Percentiles rank a stretch among this genome's conserved stretches.
Conservation (phyloP, 2,797 vertebrate species). For the Mormyrops attenuatus region DNA sequence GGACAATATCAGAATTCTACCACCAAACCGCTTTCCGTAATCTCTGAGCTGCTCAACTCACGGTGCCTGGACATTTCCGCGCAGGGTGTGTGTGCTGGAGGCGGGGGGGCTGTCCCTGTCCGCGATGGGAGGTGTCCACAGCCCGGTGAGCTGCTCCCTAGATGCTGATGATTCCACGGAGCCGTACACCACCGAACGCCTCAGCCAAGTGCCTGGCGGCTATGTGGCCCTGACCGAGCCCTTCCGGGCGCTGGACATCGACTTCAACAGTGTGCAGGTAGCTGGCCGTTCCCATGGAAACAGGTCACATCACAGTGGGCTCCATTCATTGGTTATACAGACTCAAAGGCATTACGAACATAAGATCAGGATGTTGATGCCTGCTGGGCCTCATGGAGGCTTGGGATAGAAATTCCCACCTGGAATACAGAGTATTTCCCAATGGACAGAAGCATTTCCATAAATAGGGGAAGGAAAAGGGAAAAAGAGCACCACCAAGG, state of each 20-base stretch:
- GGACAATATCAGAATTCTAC: neutral
- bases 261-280: conserved; percentile 89
- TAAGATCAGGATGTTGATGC: neutral
- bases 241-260: conserved; percentile 76
- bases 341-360: neutral
- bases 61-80: neutral
- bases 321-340: neutral
- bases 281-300: conserved; percentile 4
- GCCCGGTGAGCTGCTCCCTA: conserved; percentile 67
- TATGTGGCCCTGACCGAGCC: conserved; percentile 75
- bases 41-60: neutral
- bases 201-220: conserved; percentile 80
- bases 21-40: neutral
- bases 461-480: neutral
- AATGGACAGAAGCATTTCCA: neutral
- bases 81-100: conserved; percentile 67
- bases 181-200: conserved; percentile 93
- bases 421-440: neutral
- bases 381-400: neutral
- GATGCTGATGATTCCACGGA: conserved; percentile 76
- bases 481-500: too few species aligned
- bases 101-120: conserved; percentile 72
- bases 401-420: neutral
- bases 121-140: conserved; percentile 69
- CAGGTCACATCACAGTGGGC: neutral